Percentiles rank a stretch among this genome's conserved stretches.
phyloP scores from a whole-genome alignment of 2,888 invertebrate genomes.

The Electrophaes corylata region DNA sequence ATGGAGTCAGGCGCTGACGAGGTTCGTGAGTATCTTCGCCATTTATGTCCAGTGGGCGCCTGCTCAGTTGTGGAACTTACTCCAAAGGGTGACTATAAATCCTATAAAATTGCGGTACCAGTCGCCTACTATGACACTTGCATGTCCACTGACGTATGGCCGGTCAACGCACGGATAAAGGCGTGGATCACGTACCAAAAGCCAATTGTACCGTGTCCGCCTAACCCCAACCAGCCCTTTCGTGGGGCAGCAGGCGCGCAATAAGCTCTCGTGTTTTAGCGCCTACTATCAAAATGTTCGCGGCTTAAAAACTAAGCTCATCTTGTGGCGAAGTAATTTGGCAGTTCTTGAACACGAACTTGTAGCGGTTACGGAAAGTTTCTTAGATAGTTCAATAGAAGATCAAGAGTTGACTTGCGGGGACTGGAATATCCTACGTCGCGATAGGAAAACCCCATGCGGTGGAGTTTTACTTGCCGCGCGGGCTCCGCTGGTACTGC shows the following conservation, averaged over 20 bases:
- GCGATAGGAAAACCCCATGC: background rate
- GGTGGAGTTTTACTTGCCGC: too few species aligned
- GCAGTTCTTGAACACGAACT: background rate
- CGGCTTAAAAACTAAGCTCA: conserved; percentile 4
- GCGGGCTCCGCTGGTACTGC: too few species aligned
- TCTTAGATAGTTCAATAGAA: background rate
- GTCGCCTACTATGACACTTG: background rate
- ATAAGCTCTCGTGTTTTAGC: background rate
- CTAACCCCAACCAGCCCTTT: background rate
- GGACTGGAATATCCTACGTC: background rate
- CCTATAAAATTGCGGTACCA: background rate
- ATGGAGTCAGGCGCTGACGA: conserved; percentile 10
- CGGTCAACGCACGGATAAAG: conserved; percentile 10
- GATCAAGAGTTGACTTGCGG: background rate
- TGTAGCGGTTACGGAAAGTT: background rate
- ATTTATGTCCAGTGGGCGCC: background rate
- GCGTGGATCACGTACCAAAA: conserved; percentile 4
- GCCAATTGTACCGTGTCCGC: background rate
- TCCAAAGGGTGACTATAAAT: background rate
- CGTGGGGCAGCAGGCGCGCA: background rate
- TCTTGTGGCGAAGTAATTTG: background rate
- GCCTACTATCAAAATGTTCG: conserved; percentile 1
- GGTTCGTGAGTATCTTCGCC: conserved; percentile 1
- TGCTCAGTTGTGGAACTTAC: conserved; percentile 7
- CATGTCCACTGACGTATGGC: conserved; percentile 4